A percentile compares a stretch with the other conserved stretches of the same genome.
Conservation (phyloP, 2,113 vertebrate genomes). For the Brachionichthys hirsutus region DNA sequence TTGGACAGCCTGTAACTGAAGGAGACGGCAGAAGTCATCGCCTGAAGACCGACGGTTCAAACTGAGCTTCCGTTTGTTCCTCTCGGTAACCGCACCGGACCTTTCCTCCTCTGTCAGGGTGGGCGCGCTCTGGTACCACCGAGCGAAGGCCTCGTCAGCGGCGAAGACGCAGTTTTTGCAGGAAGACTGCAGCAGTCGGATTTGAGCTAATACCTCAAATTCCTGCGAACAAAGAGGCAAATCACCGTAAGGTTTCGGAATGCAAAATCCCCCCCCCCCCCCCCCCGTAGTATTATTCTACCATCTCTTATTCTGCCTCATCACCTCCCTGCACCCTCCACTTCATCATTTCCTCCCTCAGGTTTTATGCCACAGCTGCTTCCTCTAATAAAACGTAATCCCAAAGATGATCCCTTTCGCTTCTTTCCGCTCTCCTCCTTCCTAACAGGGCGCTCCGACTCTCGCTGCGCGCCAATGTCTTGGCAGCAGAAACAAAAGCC, state of each 20-base stretch:
- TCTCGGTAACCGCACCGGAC: constrained; percentile 24
- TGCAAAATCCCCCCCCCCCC: background rate
- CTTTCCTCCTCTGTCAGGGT: constrained; percentile 82
- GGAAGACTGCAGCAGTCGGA: constrained; percentile 84
- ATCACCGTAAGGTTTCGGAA: constrained; percentile 27
- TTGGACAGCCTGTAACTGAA: constrained; percentile 85
- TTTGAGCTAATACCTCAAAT: constrained; percentile 88
- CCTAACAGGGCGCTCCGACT: background rate
- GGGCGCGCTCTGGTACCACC: constrained; percentile 82
- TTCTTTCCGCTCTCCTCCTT: background rate
- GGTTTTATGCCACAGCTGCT: constrained; percentile 14
- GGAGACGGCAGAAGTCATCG: background rate
- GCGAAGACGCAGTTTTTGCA: constrained; percentile 84
- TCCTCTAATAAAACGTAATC: constrained; percentile 16
- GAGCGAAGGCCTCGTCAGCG: constrained; percentile 74
- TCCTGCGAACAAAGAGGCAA: constrained; percentile 74
- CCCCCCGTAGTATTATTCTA: background rate
- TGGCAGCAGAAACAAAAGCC: constrained; percentile 2
- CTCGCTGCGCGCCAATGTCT: background rate
- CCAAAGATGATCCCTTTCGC: background rate
- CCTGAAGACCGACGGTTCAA: too few relatives aligned
- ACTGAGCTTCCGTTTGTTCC: too few relatives aligned
- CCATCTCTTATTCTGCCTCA: background rate
- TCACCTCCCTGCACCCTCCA: constrained; percentile 6
- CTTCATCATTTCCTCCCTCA: constrained; percentile 31